Conservation (phyloP, 92 coral and sea anemone genomes). For the Zoanthus sansibaricus region DNA sequence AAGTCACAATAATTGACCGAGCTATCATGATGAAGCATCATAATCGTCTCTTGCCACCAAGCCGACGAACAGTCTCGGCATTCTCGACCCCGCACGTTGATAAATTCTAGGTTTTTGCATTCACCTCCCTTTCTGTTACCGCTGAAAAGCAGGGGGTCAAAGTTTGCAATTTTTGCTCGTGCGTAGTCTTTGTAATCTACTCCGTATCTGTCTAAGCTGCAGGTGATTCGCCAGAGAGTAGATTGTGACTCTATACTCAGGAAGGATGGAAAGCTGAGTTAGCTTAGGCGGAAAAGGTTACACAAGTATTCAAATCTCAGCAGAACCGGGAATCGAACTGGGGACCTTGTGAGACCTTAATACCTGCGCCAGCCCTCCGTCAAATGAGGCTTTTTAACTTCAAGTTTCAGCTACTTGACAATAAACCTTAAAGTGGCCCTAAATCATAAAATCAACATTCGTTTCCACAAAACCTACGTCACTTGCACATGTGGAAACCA, state of each 20-base stretch:
- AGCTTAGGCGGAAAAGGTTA: too few relatives aligned
- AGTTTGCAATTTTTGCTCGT: conserved; percentile 41
- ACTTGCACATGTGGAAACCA: too few relatives aligned
- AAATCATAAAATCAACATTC: too few relatives aligned
- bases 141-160: conserved; percentile 50
- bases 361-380: too few relatives aligned
- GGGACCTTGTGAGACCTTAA: too few relatives aligned
- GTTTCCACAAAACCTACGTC: too few relatives aligned
- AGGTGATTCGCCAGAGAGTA: conserved; percentile 72
- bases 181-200: conserved; percentile 66
- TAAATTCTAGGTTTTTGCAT: conserved; percentile 63
- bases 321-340: too few relatives aligned
- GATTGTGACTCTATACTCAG: conserved; percentile 43
- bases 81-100: conserved; percentile 66
- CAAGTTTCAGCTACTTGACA: too few relatives aligned
- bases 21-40: conserved; percentile 52
- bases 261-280: too few relatives aligned
- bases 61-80: conserved; percentile 34
- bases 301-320: too few relatives aligned
- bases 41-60: conserved; percentile 60
- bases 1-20: conserved; percentile 41
- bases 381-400: too few relatives aligned
- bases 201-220: conserved; percentile 61
- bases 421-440: too few relatives aligned
- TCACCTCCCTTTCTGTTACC: neutral